These are phyloP conservation scores for Trichogramma dendrolimi DNA, from an alignment of 2,888 invertebrate genomes.

Conservation along the genomic window DNA sequence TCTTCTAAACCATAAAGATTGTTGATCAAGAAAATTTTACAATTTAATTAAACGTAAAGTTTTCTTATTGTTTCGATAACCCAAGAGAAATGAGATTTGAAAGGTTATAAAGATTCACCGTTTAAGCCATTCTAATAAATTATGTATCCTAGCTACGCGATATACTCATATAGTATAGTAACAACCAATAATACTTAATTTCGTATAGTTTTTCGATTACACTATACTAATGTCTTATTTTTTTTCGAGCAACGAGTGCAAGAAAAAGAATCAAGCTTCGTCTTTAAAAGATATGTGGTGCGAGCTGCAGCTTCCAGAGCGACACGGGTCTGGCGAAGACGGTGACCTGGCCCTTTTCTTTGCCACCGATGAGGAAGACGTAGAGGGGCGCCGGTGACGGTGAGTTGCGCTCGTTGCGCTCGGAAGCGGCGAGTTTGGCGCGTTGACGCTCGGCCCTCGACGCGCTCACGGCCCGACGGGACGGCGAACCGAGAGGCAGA, in stretches of 20 bases:
- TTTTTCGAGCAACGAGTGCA: background rate
- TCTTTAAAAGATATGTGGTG: conserved; percentile 48
- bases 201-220: no score
- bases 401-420: conserved; percentile 40
- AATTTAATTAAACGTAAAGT: no score
- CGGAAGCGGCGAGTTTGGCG: conserved; percentile 45
- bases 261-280: background rate
- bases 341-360: conserved; percentile 73
- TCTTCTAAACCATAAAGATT: no score
- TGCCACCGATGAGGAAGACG: conserved; percentile 73
- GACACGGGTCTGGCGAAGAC: conserved; percentile 73
- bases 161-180: background rate
- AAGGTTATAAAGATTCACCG: no score
- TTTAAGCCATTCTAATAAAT: no score
- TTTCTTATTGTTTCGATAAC: no score
- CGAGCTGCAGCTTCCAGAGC: conserved; percentile 71
- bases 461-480: conserved; percentile 58
- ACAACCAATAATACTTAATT: no score
- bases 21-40: no score
- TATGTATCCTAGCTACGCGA: background rate
- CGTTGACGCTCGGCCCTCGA: conserved; percentile 55
- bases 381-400: conserved; percentile 58
- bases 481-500: conserved; percentile 52
- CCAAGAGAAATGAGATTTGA: no score
- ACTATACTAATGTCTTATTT: no score